These are phyloP conservation scores for Prunella himalayana DNA, from an alignment of 2,113 vertebrate species.

Conservation along the genomic window DNA sequence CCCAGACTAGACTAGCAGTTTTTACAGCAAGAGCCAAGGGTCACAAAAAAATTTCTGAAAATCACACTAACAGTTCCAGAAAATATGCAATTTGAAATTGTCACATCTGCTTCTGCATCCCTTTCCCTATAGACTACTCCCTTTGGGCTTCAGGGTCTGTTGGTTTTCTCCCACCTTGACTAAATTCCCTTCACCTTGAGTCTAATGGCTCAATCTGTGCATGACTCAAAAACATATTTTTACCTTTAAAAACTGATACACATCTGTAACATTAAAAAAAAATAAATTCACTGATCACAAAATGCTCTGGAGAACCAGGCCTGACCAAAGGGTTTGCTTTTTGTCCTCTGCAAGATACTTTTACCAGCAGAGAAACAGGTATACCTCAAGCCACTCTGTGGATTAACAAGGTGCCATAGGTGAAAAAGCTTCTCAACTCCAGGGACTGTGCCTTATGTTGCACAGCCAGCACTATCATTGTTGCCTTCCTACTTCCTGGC, in stretches of 20 bases:
- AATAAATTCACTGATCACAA: not conserved
- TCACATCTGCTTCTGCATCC: not conserved
- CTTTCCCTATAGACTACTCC: not conserved
- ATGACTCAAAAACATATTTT: not conserved
- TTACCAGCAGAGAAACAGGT: not conserved
- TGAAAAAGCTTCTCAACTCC: not conserved
- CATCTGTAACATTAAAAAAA: not conserved
- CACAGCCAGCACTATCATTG: not conserved
- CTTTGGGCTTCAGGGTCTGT: not conserved
- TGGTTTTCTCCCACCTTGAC: not conserved
- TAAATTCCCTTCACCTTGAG: not conserved
- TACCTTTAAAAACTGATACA: not conserved
- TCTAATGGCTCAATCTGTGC: not conserved
- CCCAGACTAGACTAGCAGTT: not conserved
- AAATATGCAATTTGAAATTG: not conserved
- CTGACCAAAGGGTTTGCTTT: not conserved
- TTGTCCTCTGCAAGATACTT: not conserved
- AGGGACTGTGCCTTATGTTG: not conserved
- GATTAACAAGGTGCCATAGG: not conserved
- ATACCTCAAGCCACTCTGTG: not conserved
- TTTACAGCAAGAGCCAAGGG: not conserved
- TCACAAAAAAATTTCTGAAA: not conserved
- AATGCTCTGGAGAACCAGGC: not conserved
- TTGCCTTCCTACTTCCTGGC: not conserved
- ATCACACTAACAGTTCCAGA: not conserved